These are phyloP conservation scores for Coenonympha arcania DNA, from an alignment of 2,888 invertebrate species.

Conservation along the genomic window DNA sequence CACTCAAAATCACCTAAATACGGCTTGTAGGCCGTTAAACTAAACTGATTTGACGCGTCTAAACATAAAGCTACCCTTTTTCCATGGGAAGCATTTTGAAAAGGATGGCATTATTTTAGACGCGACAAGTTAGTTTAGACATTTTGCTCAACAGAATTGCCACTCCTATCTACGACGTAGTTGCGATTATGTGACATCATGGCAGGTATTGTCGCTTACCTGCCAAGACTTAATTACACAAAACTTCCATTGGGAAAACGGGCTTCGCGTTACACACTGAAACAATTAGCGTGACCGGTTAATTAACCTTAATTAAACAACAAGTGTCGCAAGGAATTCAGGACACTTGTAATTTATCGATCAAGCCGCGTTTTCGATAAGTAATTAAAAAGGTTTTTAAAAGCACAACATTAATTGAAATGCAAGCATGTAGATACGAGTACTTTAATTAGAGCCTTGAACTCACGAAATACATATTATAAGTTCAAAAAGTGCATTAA, in stretches of 20 bases:
- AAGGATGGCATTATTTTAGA: too few relatives aligned
- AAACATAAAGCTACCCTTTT: too few relatives aligned
- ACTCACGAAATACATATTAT: background rate
- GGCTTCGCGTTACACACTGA: background rate
- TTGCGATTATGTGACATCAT: background rate
- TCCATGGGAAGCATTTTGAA: too few relatives aligned
- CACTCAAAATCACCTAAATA: too few relatives aligned
- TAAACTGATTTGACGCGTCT: too few relatives aligned
- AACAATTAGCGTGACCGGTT: conserved; percentile 13
- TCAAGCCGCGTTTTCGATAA: background rate
- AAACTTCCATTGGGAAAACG: background rate
- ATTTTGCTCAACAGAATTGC: too few relatives aligned
- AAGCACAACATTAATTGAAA: background rate
- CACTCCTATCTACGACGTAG: too few relatives aligned
- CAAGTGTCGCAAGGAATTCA: conserved; percentile 6
- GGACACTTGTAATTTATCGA: conserved; percentile 5
- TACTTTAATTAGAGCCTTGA: background rate
- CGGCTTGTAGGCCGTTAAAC: too few relatives aligned
- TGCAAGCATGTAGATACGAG: background rate
- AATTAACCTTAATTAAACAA: conserved; percentile 13
- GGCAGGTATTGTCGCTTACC: background rate
- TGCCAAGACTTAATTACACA: conserved; percentile 5
- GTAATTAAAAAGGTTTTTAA: conserved; percentile 5
- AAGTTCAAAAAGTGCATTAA: too few relatives aligned
- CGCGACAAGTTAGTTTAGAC: too few relatives aligned